Conservation (phyloP, 1,140 invertebrate species). For the Macrotrachela quadricornifera region DNA sequence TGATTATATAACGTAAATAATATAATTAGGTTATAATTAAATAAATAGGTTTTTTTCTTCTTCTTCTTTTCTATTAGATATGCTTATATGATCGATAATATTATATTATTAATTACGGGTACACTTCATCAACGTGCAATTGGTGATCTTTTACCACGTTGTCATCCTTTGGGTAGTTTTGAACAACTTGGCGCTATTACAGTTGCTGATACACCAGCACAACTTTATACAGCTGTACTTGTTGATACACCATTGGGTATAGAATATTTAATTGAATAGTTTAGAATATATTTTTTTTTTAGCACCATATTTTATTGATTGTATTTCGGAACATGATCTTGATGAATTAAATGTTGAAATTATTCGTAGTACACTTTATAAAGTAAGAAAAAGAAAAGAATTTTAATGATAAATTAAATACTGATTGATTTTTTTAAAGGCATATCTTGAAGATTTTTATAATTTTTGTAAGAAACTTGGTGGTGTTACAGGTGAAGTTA, state of each 20-base stretch:
- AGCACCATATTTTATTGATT: slow-evolving; percentile 97
- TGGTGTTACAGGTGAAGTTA: slow-evolving; percentile 89
- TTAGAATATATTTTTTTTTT: slow-evolving; percentile 17
- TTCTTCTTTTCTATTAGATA: slow-evolving; percentile 32
- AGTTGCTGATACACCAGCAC: slow-evolving; percentile 92
- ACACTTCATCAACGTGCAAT: slow-evolving; percentile 94
- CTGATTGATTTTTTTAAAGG: slow-evolving; percentile 15
- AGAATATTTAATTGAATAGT: slow-evolving; percentile 4
- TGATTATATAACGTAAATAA: slow-evolving; percentile 47
- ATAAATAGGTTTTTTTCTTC: too few species aligned
- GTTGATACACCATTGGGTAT: slow-evolving; percentile 91
- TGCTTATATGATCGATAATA: slow-evolving; percentile 99
- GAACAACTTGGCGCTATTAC: slow-evolving; percentile 99
- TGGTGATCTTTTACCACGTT: slow-evolving; percentile 90
- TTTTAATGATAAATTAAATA: background rate
- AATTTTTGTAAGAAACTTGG: slow-evolving; percentile 85
- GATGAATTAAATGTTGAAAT: slow-evolving; percentile 99
- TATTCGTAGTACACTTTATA: slow-evolving; percentile 95
- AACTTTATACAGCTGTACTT: slow-evolving; percentile 93
- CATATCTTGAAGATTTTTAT: slow-evolving; percentile 94
- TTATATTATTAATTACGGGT: slow-evolving; percentile 91
- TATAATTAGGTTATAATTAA: too few species aligned
- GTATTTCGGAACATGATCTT: slow-evolving; percentile 96
- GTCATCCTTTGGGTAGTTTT: slow-evolving; percentile 93
- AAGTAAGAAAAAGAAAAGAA: slow-evolving; percentile 24